Conservation (phyloP, 2,797 vertebrate species). For the Morelia viridis region DNA sequence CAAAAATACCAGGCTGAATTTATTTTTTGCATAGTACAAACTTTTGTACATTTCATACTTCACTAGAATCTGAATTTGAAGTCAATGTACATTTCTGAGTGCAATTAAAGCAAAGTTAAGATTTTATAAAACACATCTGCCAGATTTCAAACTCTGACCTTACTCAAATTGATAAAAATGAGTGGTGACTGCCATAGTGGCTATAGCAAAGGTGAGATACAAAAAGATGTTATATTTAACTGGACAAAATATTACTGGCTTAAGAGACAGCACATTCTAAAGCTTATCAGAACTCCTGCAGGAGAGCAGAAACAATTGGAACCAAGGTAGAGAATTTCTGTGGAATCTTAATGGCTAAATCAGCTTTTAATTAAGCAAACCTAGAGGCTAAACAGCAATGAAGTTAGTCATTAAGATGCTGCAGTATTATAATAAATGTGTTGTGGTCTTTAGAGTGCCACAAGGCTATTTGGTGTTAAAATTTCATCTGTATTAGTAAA, state of each 20-base stretch:
- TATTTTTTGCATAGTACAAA: background rate
- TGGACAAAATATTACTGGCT: background rate
- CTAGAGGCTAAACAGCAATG: background rate
- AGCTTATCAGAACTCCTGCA: background rate
- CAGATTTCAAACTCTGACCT: background rate
- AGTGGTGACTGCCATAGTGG: background rate
- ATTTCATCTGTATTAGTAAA: background rate
- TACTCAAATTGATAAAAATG: background rate
- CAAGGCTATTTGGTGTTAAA: background rate
- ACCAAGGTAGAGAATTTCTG: background rate
- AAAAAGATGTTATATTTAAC: background rate
- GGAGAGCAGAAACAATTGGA: background rate
- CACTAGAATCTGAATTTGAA: background rate
- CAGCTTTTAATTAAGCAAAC: background rate
- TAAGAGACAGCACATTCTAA: background rate
- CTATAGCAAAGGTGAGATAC: background rate
- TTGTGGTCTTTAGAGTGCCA: background rate
- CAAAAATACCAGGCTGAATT: background rate
- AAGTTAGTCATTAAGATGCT: background rate
- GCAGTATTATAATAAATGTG: background rate
- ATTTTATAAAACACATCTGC: background rate
- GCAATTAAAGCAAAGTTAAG: background rate
- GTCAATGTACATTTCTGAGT: background rate
- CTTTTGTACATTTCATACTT: background rate
- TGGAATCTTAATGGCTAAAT: background rate